Evolutionary conservation across 2,113 vertebrate species (phyloP), one percentile per base, ranked within the genome.

Genomic region (Entosphenus tridentatus): DNA sequence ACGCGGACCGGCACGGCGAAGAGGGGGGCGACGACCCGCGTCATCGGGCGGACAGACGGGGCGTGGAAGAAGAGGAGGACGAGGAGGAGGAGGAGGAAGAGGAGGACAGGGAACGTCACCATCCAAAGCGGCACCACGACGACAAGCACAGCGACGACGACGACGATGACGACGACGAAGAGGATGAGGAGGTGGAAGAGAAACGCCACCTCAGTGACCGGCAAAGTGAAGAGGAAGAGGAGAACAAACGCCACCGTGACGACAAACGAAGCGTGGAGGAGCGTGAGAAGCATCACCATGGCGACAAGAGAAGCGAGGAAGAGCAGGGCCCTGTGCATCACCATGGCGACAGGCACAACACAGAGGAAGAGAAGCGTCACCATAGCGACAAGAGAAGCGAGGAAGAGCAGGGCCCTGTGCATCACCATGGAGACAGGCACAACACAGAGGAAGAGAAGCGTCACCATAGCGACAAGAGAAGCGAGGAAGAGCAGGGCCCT

Each of bases 401-500:
- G 18, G 75, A 80, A 67, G 73, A 77, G 2, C 72, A 71, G 76
- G 57, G 56, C 67, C 73, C 11, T 72, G 2, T 0, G 7, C 67
- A 68, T 68, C 57, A 70, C 62, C 75, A 76, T 73, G 76, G 78
- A 70, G 72, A 75, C 72, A 78, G 57, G 12, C 76, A 39, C 16
- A 62, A 67, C 11, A 56, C 14, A 55, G 54, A 73, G 77, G 79
- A 73, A 1, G 12, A 55, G 67, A 71, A 10, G 68, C 71, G 68
- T 1, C 73, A 68, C 5, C 56, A 57, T 11, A 67, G 72, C 3
- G 68, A 67, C 58, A 10, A 67, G 10, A 57, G 56, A 13, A 74
- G 77, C n/a, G 76, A 76, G 18, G 75, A 80, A 67, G 73, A 77
- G 2, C 72, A 71, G 76, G 57, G 56, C 67, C 73, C 11, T 72